Evolutionary conservation across 92 coral and sea anemone species (phyloP), one percentile per base, ranked within the genome.

Genomic region (Porites cylindrica): DNA sequence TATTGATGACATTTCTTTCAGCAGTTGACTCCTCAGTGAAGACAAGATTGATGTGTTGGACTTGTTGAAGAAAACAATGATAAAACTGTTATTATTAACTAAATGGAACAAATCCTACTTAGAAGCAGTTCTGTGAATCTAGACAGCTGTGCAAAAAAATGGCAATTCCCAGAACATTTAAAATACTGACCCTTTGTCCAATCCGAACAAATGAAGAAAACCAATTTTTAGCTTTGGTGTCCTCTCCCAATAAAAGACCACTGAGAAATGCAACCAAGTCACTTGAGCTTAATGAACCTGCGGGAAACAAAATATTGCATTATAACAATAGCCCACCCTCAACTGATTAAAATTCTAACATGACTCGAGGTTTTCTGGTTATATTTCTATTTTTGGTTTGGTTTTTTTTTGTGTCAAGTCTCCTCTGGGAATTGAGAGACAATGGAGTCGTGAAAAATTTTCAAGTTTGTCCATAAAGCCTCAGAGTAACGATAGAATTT

Each of bases 171-270:
- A 26, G 5, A 1, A 26, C 9, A 19, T 38, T 11, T 11, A 18
- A 18, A n/a, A 6, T 32, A 23, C 56, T 23, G 78, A 96, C 99
- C 94, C 93, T 96, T 77, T 96, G 99, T 47, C 99, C 99, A 69
- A 92, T 96, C 89, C 95, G 90, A 21, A 96, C 83, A 78, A 96
- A 96, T 67, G 96, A 96, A 6, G 99, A 94, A 91, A 96, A 96
- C 99, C 99, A 96, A 82, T 85, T 93, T 70, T 94, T 89, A 68
- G 90, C 94, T 67, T 93, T 93, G 38, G 92, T 71, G 76, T 96
- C 93, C 65, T 96, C 94, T 59, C 99, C 98, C 52, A 96, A 87
- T 11, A 96, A 80, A 71, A 96, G 86, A 0, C 98, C 99, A 86
- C 98, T 95, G 11, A 96, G 89, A 79, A 95, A 96, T 58, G 98